phyloP scores from a whole-genome alignment of 2,797 vertebrate species.

The Hydrolagus colliei region DNA sequence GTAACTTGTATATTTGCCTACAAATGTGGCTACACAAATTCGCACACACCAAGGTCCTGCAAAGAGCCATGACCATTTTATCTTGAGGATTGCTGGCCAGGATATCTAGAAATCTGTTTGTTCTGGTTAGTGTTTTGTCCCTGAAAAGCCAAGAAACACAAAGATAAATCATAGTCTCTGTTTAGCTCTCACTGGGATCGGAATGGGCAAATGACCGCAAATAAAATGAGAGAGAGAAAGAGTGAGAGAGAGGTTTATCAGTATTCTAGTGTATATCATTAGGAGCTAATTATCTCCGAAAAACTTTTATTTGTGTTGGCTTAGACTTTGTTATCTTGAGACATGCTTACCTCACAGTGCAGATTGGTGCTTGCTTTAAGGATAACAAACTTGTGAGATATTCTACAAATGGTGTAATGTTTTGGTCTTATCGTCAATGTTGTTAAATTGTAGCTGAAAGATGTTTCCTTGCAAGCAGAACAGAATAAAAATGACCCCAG shows the following conservation, averaged over 20 bases:
- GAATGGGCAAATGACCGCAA: background rate
- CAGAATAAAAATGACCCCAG: too few species aligned
- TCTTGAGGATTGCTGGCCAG: too few species aligned
- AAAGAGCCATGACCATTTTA: too few species aligned
- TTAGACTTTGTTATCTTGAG: background rate
- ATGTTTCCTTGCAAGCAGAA: too few species aligned
- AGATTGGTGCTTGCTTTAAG: background rate
- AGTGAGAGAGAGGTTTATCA: background rate
- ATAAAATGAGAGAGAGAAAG: background rate
- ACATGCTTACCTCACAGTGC: background rate
- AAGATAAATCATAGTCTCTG: background rate
- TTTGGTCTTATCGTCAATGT: background rate
- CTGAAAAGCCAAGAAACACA: slow-evolving; percentile 16
- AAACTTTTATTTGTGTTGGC: slow-evolving; percentile 19
- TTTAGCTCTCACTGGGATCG: background rate
- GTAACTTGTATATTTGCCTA: too few species aligned
- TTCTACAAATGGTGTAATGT: background rate
- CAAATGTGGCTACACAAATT: too few species aligned
- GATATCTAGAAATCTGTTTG: background rate
- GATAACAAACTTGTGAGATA: slow-evolving; percentile 7
- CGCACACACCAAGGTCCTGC: too few species aligned
- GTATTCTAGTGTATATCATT: background rate
- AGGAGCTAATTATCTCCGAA: slow-evolving; percentile 10
- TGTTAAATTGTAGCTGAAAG: background rate
- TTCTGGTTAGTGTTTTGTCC: background rate